Conservation (phyloP, 1,140 invertebrate genomes). For the Melanaphis sacchari region DNA sequence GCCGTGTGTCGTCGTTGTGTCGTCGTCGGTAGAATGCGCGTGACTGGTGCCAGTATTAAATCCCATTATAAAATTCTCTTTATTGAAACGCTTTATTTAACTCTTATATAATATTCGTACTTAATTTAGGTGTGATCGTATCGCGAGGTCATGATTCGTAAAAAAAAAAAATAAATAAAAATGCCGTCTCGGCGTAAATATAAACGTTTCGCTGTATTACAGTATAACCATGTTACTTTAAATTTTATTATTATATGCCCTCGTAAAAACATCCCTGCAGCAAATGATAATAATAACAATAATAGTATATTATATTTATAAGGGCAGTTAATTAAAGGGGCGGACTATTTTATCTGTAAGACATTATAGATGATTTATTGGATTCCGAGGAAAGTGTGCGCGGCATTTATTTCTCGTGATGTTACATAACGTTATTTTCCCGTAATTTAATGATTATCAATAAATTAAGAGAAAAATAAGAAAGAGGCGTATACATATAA, state of each 20-base stretch:
- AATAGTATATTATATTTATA: conserved; percentile 18
- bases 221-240: neutral
- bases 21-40: neutral
- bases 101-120: neutral
- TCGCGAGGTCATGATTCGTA: neutral
- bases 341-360: neutral
- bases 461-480: neutral
- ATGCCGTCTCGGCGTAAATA: neutral
- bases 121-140: neutral
- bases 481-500: neutral
- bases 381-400: neutral
- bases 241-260: conserved; percentile 21
- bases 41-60: neutral
- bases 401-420: neutral
- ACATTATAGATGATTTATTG: neutral
- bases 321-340: conserved; percentile 26
- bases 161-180: neutral
- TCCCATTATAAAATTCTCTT: neutral
- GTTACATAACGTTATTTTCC: no score
- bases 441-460: neutral
- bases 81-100: neutral
- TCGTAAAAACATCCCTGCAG: conserved; percentile 17
- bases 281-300: conserved; percentile 33
- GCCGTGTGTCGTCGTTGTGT: neutral
- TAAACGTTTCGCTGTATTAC: neutral